Evolutionary conservation across 2,113 vertebrate species (phyloP), one percentile per base, ranked within the genome.

Genomic region (Ornithorhynchus anatinus): DNA sequence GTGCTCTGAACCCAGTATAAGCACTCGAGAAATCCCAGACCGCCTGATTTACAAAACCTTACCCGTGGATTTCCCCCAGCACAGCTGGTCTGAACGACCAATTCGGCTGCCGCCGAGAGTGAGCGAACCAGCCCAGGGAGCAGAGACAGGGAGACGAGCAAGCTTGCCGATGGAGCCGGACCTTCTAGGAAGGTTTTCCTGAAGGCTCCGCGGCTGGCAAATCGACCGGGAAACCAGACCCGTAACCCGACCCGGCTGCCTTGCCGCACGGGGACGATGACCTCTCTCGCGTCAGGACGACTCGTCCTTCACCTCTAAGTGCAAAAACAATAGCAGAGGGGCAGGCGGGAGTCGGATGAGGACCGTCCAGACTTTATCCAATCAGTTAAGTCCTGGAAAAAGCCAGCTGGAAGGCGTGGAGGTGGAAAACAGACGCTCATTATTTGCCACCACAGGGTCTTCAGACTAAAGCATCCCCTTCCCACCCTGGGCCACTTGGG

Each of bases 101-200:
- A 35, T 51, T 4, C 47, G 3, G 12, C 62, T 37, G 56, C 17
- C 0, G 10, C 27, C 48, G 43, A 35, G 57, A 63, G 48, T 25
- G 68, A 58, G 58, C 53, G 35, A 23, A 47, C 56, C 29, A 81
- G 31, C 20, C 16, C 72, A 11, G 10, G 12, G 75, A 33, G 48
- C 19, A 48, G 52, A 59, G 74, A 67, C 22, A 23, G 61, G 79
- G 66, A 59, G 52, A 71, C 67, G 68, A 79, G 68, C 3, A 68
- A 75, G 67, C 61, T 84, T 86, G 88, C 59, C 75, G 72, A 80
- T 79, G 77, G 75, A 1, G 70, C 85, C 85, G 81, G 85, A 75
- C 84, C n/a, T 86, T 85, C 84, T 58, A 79, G 64, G 68, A 56
- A 74, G 80, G 86, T 81, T 78, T 78, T 72, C 70, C 85, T 82